Base-by-base conservation (phyloP, 2,888 invertebrate genomes). In the Perizoma affinitatum region DNA sequence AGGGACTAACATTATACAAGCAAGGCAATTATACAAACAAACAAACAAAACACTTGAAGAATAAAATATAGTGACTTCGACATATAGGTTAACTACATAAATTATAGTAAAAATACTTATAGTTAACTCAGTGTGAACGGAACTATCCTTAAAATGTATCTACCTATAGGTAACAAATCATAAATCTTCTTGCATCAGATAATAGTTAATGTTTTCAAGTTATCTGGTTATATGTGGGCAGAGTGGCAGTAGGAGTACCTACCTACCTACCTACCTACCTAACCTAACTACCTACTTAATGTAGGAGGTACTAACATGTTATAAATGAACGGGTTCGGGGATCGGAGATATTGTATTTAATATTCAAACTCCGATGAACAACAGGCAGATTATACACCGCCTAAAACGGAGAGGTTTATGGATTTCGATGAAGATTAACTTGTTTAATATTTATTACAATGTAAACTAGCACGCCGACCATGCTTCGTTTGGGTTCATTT, bases 361-460 rank as follows among this genome's bases (percentile, higher is more conserved):
- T 45, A 11, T 45, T 46, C n/a, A 38, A 53, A 54, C 49, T 22
- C 40, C 49, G 43, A 22, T 53, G 44, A 54, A 54, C 48, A 43
- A n/a, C 33, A 38, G 8, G 10, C 38, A 34, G 56, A 50, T 54
- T 45, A 53, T 59, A 59, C 54, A 59, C 49, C 44, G 49, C 49
- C 7, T 53, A 44, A 49, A 52, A 58, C 48, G 38, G 40, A 10
- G 36, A 47, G 58, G 54, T 58, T 48, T 58, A 58, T 53, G 48
- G 44, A 49, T 44, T 58, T 54, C 58, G 44, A 58, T 54, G 54
- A 44, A 58, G 49, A 58, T 58, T 58, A 58, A 38, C 41, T n/a
- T 40, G 43, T 11, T n/a, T 54, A 48, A 58, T 48, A 40, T 45
- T 41, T 54, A 45, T 40, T 38, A 44, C 52, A 38, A 44, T 46